phyloP scores from a whole-genome alignment of 2,797 vertebrate genomes.

The Pachyuromys duprasi region DNA sequence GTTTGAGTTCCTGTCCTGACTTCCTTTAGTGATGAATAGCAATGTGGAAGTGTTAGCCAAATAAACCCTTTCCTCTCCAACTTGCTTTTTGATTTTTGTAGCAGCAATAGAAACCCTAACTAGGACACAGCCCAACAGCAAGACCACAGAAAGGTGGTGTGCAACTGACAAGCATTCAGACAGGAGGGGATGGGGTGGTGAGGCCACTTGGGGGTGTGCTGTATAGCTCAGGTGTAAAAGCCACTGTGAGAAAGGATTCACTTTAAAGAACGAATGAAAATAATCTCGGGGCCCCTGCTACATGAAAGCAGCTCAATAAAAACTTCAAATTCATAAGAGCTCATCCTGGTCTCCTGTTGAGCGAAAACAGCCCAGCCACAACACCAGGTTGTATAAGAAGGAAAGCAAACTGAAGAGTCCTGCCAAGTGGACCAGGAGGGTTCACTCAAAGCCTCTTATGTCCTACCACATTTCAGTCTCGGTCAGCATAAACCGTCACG shows the following conservation, averaged over 20 bases:
- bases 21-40: not conserved
- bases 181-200: not conserved
- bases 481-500: not conserved
- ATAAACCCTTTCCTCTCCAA: not conserved
- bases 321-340: not conserved
- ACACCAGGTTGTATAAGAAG: not conserved
- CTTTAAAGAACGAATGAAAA: not conserved
- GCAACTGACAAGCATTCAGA: not conserved
- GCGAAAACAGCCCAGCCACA: not conserved
- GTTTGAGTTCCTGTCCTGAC: not conserved
- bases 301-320: too few species aligned
- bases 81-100: not conserved
- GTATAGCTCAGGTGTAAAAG: not conserved
- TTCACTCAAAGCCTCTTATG: not conserved
- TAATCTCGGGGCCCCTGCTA: not conserved
- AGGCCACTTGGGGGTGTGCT: accelerated
- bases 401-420: not conserved
- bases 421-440: too few species aligned
- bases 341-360: not conserved
- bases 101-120: not conserved
- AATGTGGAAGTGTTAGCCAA: not conserved
- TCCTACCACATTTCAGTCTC: not conserved
- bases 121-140: not conserved
- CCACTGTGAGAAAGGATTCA: not conserved
- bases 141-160: not conserved